Evolutionary conservation across 2,797 vertebrate species (phyloP), one percentile per base, ranked within the genome.

Genomic region (Pogonophryne albipinna): DNA sequence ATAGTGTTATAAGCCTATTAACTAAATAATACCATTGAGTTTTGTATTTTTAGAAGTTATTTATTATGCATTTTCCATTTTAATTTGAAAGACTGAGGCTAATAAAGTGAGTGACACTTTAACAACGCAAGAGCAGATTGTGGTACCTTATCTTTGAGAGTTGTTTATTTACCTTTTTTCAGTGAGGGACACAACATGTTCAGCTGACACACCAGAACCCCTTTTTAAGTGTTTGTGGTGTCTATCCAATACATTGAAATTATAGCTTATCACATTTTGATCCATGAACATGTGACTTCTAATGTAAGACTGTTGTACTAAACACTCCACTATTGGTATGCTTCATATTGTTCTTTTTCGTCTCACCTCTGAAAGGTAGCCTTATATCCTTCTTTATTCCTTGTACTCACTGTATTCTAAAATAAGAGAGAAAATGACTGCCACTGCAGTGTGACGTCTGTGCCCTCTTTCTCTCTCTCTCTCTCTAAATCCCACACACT

Each of bases 291-390:
- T 12, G 44, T 23, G 17, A 31, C 23, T 60, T 67, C 15, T 0
- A 2, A 20, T 52, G 10, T 23, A 17, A 69, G 8, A 14, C 8
- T 58, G 8, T 14, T 6, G 3, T 41, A 17, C 9, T 61, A 9
- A 49, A 72, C 1, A 50, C 62, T 53, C 8, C 55, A 12, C n/a
- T 11, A 51, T 41, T n/a, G 55, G 14, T 17, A 16, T 53, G 23
- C n/a, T 56, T 45, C 49, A 56, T 49, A 42, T 20, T 69, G 64
- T 64, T 69, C 2, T 78, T 60, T 79, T 41, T 81, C 19, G 0
- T 66, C 42, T 83, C 19, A 72, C 84, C 77, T 83, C 77, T 80
- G 71, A 63, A 81, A 50, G 57, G 67, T 80, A 38, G 62, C 66
- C 23, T 61, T 68, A 45, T 27, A 65, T 57, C 38, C 61, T 53